Percentiles rank a stretch among this genome's conserved stretches.
Conservation (phyloP, 2,797 vertebrate genomes). For the Acomys russatus region DNA sequence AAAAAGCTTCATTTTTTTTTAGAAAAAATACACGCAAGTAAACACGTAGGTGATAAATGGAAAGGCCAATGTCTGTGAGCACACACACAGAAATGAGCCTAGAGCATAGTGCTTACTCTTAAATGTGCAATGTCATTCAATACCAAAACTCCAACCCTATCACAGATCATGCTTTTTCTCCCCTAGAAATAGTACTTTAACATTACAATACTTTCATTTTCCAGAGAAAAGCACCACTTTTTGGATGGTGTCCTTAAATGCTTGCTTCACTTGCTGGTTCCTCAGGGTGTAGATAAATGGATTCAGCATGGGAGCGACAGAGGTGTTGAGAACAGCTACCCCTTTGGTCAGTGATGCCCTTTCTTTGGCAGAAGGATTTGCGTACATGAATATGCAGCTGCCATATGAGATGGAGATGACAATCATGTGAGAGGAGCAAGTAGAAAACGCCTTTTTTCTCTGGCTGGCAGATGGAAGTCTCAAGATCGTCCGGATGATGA, state of each 20-base stretch:
- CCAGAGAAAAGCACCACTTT: slow-evolving; percentile 54
- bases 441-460: slow-evolving; percentile 83
- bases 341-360: slow-evolving; percentile 72
- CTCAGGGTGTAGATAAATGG: slow-evolving; percentile 82
- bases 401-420: slow-evolving; percentile 83
- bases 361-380: slow-evolving; percentile 72
- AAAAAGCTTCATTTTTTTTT: neutral
- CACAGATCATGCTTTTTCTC: neutral
- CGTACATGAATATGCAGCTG: slow-evolving; percentile 81
- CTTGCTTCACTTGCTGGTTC: slow-evolving; percentile 81
- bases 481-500: slow-evolving; percentile 78
- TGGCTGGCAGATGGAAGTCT: slow-evolving; percentile 73
- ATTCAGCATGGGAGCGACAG: slow-evolving; percentile 81
- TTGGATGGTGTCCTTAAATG: slow-evolving; percentile 69
- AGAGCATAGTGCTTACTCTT: neutral
- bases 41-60: neutral
- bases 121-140: neutral
- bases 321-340: slow-evolving; percentile 79
- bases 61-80: neutral
- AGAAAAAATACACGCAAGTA: neutral
- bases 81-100: neutral
- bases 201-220: slow-evolving; percentile 37
- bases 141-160: neutral
- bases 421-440: slow-evolving; percentile 82
- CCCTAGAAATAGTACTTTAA: neutral